Evolutionary conservation across 1,140 invertebrate genomes (phyloP).

Genomic region (Cyclina sinensis): DNA sequence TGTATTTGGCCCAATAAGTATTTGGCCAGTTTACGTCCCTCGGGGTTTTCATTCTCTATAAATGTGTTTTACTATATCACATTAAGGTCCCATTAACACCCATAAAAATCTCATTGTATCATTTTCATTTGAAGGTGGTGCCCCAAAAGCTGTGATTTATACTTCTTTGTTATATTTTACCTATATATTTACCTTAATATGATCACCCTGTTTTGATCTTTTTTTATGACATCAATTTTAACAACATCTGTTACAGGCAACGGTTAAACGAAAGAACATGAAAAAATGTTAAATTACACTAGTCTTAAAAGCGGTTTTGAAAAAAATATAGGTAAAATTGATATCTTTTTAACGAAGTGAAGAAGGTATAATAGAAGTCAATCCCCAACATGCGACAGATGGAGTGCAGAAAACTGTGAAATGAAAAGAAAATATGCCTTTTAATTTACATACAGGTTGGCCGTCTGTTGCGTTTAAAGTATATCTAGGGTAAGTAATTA

Average conservation of each 20-base stretch:
- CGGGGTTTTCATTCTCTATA: too few relatives aligned
- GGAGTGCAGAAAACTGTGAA: neutral
- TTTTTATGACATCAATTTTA: neutral
- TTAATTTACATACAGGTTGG: constrained; percentile 42
- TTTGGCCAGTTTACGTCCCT: too few relatives aligned
- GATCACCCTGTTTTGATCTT: neutral
- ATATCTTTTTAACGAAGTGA: neutral
- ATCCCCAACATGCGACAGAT: neutral
- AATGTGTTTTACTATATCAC: too few relatives aligned
- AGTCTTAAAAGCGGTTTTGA: neutral
- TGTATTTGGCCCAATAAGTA: too few relatives aligned
- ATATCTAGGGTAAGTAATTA: constrained; percentile 16
- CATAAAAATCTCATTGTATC: too few relatives aligned
- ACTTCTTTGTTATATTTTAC: constrained; percentile 19
- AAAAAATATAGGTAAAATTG: neutral
- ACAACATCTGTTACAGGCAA: neutral
- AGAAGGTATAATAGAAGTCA: neutral
- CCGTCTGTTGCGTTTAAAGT: constrained; percentile 14
- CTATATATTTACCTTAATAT: constrained; percentile 4
- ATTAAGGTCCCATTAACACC: too few relatives aligned
- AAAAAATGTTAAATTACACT: neutral
- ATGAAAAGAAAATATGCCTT: constrained; percentile 34
- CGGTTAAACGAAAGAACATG: neutral
- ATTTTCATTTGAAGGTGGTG: too few relatives aligned
- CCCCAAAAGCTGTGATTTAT: neutral